phyloP scores from a whole-genome alignment of 2,888 invertebrate species.

The Coleophora flavipennella region DNA sequence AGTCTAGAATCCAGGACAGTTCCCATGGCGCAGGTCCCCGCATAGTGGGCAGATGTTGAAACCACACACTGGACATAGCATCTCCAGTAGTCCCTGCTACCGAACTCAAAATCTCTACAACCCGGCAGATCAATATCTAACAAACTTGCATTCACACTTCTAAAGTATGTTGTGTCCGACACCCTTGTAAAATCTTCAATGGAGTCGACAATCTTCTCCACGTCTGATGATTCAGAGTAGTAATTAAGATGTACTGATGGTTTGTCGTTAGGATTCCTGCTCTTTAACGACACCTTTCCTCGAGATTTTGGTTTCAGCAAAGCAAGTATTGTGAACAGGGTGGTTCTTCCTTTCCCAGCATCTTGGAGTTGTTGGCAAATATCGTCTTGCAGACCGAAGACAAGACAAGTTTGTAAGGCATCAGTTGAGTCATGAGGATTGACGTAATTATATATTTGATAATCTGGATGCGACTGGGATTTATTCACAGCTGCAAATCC shows the following conservation, averaged over 20 bases:
- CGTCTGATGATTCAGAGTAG: neutral
- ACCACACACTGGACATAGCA: slow-evolving; percentile 67
- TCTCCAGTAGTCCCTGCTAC: slow-evolving; percentile 54
- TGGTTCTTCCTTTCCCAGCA: neutral
- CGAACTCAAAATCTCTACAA: neutral
- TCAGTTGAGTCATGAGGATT: neutral
- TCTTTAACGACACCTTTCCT: neutral
- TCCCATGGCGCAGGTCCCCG: slow-evolving; percentile 28
- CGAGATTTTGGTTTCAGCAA: neutral
- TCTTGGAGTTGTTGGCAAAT: neutral
- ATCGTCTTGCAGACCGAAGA: neutral
- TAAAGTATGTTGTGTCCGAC: neutral
- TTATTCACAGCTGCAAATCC: neutral
- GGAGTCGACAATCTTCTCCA: neutral
- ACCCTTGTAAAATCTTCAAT: neutral
- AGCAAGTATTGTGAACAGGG: neutral
- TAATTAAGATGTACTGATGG: neutral
- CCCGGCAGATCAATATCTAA: neutral
- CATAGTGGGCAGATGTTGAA: slow-evolving; percentile 70
- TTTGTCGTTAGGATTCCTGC: neutral
- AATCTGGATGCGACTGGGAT: neutral
- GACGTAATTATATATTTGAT: neutral
- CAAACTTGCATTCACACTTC: neutral
- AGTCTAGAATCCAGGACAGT: slow-evolving; percentile 20
- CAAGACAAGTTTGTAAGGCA: neutral